A percentile compares a stretch with the other conserved stretches of the same genome.
phyloP scores from a whole-genome alignment of 2,888 invertebrate species.

The Synanthedon tipuliformis region DNA sequence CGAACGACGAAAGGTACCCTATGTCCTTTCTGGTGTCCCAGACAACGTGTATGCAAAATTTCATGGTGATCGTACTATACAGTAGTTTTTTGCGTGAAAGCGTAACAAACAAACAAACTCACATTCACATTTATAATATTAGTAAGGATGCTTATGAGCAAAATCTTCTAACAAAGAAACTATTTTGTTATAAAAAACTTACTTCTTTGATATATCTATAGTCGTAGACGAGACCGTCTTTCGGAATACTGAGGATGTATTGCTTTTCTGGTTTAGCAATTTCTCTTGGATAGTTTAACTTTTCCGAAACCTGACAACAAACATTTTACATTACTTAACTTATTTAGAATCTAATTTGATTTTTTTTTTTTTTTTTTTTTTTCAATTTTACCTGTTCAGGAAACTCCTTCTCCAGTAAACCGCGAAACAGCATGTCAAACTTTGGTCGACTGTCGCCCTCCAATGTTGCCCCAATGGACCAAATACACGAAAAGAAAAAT shows the following conservation, averaged over 20 bases:
- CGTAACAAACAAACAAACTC: no score
- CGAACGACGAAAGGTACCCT: no score
- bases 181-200: constrained; percentile 11
- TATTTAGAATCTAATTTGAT: background rate
- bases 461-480: constrained; percentile 90
- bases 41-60: no score
- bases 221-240: constrained; percentile 86
- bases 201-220: constrained; percentile 92
- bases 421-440: constrained; percentile 84
- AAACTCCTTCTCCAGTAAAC: constrained; percentile 85
- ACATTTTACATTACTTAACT: background rate
- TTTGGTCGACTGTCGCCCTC: constrained; percentile 78
- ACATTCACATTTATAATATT: no score
- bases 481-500: constrained; percentile 92
- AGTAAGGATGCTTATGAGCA: background rate
- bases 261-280: constrained; percentile 77
- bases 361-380: background rate
- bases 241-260: constrained; percentile 87
- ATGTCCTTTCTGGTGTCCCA: no score
- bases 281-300: constrained; percentile 66
- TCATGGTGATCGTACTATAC: no score
- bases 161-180: background rate
- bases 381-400: constrained; percentile 66
- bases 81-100: no score
- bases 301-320: constrained; percentile 44